A percentile compares a stretch with the other conserved stretches of the same genome.
Conservation (phyloP, 2,888 invertebrate species). For the Cremastobaeus sp. region DNA sequence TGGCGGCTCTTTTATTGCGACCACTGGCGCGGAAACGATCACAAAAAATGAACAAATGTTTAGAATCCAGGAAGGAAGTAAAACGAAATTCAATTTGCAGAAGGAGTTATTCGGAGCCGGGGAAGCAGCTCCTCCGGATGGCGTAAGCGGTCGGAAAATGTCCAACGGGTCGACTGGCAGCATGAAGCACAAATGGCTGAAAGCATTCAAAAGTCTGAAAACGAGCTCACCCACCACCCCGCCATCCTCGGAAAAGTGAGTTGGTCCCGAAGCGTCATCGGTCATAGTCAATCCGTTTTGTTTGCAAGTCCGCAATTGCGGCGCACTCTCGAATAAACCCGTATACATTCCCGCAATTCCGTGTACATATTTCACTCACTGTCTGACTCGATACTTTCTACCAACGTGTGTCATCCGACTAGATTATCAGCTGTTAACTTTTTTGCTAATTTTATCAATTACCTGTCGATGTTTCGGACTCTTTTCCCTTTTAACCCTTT, state of each 20-base stretch:
- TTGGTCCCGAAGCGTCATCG: slow-evolving; percentile 59
- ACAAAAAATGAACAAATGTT: too few species aligned
- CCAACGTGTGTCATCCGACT: background rate
- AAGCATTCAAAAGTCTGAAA: slow-evolving; percentile 96
- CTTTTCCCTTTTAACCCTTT: too few species aligned
- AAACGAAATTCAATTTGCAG: slow-evolving; percentile 79
- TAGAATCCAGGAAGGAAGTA: too few species aligned
- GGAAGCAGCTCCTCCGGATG: slow-evolving; percentile 80
- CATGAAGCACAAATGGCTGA: slow-evolving; percentile 98
- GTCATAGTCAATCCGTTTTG: slow-evolving; percentile 6
- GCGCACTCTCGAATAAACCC: background rate
- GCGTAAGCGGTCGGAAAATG: slow-evolving; percentile 88
- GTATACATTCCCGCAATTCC: background rate
- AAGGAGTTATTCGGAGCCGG: slow-evolving; percentile 86
- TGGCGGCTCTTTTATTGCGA: too few species aligned
- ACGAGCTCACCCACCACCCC: slow-evolving; percentile 82
- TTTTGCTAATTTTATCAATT: too few species aligned
- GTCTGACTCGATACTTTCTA: background rate
- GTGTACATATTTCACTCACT: slow-evolving; percentile 7
- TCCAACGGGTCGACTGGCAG: slow-evolving; percentile 91
- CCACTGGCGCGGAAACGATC: background rate
- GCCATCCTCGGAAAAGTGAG: slow-evolving; percentile 82
- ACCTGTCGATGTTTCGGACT: too few species aligned
- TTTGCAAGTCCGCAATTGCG: slow-evolving; percentile 18
- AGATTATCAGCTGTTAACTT: too few species aligned